A percentile compares a stretch with the other conserved stretches of the same genome.
These are phyloP conservation scores for Anaspis maculata DNA, from an alignment of 2,888 invertebrate species.

Conservation along the genomic window DNA sequence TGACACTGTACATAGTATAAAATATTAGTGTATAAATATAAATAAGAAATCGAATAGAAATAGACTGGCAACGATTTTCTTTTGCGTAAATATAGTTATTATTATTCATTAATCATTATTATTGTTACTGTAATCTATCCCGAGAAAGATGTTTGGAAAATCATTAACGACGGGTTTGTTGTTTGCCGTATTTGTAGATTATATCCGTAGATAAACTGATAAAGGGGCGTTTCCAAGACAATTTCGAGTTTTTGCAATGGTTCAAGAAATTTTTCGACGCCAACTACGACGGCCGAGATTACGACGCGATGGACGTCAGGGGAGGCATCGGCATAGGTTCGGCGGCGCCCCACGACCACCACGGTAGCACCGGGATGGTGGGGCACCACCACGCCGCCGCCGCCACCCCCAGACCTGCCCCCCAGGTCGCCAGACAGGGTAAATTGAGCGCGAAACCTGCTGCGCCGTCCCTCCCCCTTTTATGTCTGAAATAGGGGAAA, in stretches of 20 bases:
- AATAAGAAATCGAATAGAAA: no score
- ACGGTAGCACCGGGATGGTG: slow-evolving; percentile 24
- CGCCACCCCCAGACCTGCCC: slow-evolving; percentile 25
- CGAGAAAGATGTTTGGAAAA: no score
- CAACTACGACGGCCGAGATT: slow-evolving; percentile 96
- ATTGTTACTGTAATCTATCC: no score
- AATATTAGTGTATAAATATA: no score
- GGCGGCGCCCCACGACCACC: slow-evolving; percentile 41
- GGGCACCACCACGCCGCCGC: slow-evolving; percentile 22
- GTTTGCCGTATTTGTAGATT: slow-evolving; percentile 58
- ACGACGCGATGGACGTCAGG: slow-evolving; percentile 85
- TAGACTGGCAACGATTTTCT: no score
- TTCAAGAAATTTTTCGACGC: slow-evolving; percentile 99
- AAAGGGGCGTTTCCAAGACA: slow-evolving; percentile 99
- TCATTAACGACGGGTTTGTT: no score
- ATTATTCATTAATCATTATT: no score
- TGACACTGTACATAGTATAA: no score
- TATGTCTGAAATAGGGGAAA: no score
- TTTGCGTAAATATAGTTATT: no score
- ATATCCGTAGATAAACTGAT: slow-evolving; percentile 99
- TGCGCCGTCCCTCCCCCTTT: no score
- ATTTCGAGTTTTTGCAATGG: slow-evolving; percentile 99
- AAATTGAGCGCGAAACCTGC: no score
- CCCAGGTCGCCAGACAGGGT: slow-evolving; percentile 24
- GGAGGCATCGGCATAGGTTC: slow-evolving; percentile 75